Evolutionary conservation across 2,888 invertebrate genomes (phyloP).

Genomic region (Ceriagrion tenellum): DNA sequence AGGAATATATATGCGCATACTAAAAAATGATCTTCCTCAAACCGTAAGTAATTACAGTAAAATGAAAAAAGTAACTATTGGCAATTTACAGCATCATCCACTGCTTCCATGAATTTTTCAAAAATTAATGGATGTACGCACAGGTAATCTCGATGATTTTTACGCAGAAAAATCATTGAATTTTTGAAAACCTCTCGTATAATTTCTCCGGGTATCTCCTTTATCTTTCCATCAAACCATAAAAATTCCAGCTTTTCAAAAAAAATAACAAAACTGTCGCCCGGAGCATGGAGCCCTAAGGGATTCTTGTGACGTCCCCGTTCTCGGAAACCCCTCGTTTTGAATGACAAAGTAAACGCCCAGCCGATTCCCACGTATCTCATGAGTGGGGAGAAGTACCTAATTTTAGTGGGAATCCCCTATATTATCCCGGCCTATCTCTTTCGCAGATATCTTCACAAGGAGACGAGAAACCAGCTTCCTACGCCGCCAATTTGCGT

Average conservation of each 20-base stretch:
- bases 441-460: background rate
- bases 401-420: background rate
- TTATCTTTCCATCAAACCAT: too few species aligned
- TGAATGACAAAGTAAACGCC: background rate
- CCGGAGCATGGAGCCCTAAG: background rate
- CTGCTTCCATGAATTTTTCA: background rate
- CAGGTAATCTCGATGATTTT: background rate
- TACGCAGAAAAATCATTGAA: background rate
- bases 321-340: background rate
- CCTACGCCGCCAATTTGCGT: background rate
- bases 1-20: background rate
- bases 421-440: background rate
- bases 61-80: background rate
- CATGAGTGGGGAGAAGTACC: background rate
- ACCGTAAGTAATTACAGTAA: background rate
- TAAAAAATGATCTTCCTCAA: background rate
- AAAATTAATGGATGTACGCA: background rate
- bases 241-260: background rate
- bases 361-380: background rate
- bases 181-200: background rate
- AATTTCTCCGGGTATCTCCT: background rate
- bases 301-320: background rate
- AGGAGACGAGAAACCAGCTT: background rate
- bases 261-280: background rate
- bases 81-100: background rate